Percentiles rank a stretch among this genome's conserved stretches.
phyloP scores from a whole-genome alignment of 2,797 vertebrate genomes.

The Calcarius lapponicus region DNA sequence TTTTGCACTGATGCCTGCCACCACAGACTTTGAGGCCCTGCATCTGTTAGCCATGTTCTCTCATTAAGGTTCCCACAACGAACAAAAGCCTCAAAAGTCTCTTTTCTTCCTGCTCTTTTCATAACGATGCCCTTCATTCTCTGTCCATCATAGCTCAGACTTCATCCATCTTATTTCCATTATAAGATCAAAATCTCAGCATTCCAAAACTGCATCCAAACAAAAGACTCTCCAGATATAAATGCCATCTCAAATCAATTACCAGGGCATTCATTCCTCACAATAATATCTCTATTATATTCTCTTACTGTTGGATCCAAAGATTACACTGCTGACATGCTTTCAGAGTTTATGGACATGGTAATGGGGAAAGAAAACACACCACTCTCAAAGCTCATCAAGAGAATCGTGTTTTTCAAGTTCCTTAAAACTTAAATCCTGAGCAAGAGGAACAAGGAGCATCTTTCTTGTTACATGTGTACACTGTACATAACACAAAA shows the following conservation, averaged over 20 bases:
- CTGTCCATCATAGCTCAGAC: conserved; percentile 13
- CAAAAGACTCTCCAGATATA: conserved; percentile 42
- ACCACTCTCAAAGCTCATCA: not conserved
- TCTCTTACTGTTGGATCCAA: conserved; percentile 9
- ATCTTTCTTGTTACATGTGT: not conserved
- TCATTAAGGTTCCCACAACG: conserved; percentile 49
- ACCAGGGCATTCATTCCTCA: conserved; percentile 37
- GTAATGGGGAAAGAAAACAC: not conserved
- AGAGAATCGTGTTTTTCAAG: not conserved
- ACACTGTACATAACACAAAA: not conserved
- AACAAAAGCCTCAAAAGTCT: conserved; percentile 45
- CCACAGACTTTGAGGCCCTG: not conserved
- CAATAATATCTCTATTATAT: conserved; percentile 49
- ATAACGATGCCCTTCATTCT: conserved; percentile 38
- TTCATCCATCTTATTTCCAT: conserved; percentile 43
- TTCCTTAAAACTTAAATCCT: not conserved
- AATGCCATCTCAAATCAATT: conserved; percentile 58
- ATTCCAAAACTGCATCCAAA: conserved; percentile 47
- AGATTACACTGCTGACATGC: conserved; percentile 1
- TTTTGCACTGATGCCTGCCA: not conserved
- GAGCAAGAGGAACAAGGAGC: not conserved
- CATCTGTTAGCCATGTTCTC: conserved; percentile 45
- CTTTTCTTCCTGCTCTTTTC: conserved; percentile 44
- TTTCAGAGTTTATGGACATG: not conserved
- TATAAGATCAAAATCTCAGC: conserved; percentile 37